Conservation (phyloP, 1,140 invertebrate species). For the Tribolium madens region DNA sequence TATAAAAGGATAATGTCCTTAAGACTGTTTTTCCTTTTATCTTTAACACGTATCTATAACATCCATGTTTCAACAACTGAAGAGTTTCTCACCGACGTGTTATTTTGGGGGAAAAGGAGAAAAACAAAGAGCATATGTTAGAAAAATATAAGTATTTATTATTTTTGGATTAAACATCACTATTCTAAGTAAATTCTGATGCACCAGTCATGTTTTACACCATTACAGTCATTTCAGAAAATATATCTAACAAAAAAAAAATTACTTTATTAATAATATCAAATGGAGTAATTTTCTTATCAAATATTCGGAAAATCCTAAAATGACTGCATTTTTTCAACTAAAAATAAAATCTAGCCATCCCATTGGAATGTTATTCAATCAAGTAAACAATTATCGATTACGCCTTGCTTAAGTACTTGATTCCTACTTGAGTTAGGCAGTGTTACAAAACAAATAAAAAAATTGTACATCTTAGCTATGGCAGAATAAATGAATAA, state of each 20-base stretch:
- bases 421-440: background rate
- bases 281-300: background rate
- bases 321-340: conserved; percentile 15
- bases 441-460: conserved; percentile 12
- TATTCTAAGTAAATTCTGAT: conserved; percentile 1
- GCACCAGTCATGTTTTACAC: background rate
- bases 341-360: background rate
- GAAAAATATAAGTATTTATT: conserved; percentile 49
- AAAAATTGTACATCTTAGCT: conserved; percentile 25
- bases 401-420: conserved; percentile 10
- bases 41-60: conserved; percentile 1
- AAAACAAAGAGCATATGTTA: conserved; percentile 48
- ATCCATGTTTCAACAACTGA: conserved; percentile 39
- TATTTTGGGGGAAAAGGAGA: conserved; percentile 40
- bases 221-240: conserved; percentile 19
- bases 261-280: conserved; percentile 20
- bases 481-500: conserved; percentile 7
- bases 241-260: background rate
- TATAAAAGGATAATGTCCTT: background rate
- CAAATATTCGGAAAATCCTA: background rate
- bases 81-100: conserved; percentile 24
- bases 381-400: conserved; percentile 4
- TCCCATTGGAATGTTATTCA: conserved; percentile 4
- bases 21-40: background rate
- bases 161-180: conserved; percentile 17